Evolutionary conservation across 2,797 vertebrate genomes (phyloP), one percentile per base, ranked within the genome.

Genomic region (Tolypeutes matacus): DNA sequence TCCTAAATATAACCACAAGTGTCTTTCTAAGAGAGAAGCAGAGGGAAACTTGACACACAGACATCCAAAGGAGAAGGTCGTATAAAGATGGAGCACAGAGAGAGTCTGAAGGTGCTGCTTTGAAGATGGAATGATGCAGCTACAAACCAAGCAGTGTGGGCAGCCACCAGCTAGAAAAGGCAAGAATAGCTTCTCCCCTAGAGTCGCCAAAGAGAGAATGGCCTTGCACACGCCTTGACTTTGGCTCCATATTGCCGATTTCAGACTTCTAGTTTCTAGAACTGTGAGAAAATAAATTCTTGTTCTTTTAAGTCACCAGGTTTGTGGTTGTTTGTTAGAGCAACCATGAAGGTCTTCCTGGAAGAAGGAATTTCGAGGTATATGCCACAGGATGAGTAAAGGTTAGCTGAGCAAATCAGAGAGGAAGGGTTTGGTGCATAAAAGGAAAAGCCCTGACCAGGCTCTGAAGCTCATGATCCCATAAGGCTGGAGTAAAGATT

Each of bases 161-260:
- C 31, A n/a, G 25, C 21, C 56, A 49, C 10, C 7, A 36, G 1
- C 42, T 23, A 4, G 27, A 53, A 20, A 29, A 67, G 5, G 46
- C 5, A 20, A 6, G 65, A 46, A 15, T 9, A 17, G 49, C 53
- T 5, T 23, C 2, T 7, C 4, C 10, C 23, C 1, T 15, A 27
- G 34, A 76, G 14, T n/a, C 21, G 53, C 11, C 0, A 11, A 9
- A 64, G 10, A 1, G 4, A 4, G 3, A 18, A 18, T 2, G 1
- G 12, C 20, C 75, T 31, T 58, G 17, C 14, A 83, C 3, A 29
- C 13, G 42, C 23, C 27, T 56, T 73, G 3, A 75, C 14, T 56
- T 58, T 18, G 21, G 0, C 25, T 27, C 13, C 21, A 6, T 5
- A 25, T 60, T 10, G 9, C 2, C 31, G 5, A 42, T 60, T 65